Base-by-base conservation (phyloP, 2,113 vertebrate species). In the Collichthys lucidus region DNA sequence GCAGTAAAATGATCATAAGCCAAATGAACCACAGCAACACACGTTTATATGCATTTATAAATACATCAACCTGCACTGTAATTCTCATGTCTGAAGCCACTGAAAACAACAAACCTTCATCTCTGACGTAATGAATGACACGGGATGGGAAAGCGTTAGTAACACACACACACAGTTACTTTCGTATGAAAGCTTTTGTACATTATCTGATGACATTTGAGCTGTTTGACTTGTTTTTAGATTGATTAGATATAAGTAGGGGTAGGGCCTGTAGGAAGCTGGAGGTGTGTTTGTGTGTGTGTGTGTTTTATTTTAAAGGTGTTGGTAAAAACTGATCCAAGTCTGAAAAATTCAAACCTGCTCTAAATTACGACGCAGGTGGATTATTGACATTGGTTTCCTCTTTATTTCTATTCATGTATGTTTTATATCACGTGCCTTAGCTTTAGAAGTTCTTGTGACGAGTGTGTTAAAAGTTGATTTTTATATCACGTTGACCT, bases 371-470 rank as follows among this genome's bases (percentile, higher is more conserved):
- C 26, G 47, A 65, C 35, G 44, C 60, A 31, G 7, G 24, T 66
- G 47, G 29, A 46, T 70, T 20, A 20, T 10, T 22, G 61, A 59
- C 22, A 62, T 15, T 22, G n/a, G 5, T 26, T 40, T 44, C 7
- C 35, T 79, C 52, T 15, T 24, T 22, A 11, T 2, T 65, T 44
- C 9, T 57, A 12, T 31, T 70, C n/a, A 44, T 40, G 35, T 68
- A 20, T 68, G 53, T 80, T 2, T 77, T 69, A 8, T 40, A 75
- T 20, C 5, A 12, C 22, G 71, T 88, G 76, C 74, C 74, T 81
- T 67, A 46, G 81, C 72, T 87, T 83, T 68, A 79, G 69, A 61
- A 0, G 11, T 55, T 71, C 6, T 19, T 63, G 31, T 80, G 35
- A 60, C 14, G 65, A 26, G 49, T 60, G 8, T 42, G 40, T 49